These are phyloP conservation scores for Sphinx pinastri DNA, from an alignment of 2,888 invertebrate genomes.

Conservation along the genomic window DNA sequence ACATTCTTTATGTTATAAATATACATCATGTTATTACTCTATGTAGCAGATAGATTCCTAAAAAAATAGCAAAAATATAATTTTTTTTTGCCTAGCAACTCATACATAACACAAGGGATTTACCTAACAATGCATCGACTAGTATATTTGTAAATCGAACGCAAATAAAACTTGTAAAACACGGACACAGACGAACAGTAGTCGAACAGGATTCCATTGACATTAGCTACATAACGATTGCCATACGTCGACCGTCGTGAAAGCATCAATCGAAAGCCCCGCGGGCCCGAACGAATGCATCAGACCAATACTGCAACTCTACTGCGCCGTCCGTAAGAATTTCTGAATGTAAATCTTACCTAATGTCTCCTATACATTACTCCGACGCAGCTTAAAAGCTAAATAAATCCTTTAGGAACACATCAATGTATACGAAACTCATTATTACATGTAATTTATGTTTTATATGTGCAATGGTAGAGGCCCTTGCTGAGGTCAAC, in stretches of 20 bases:
- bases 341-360: conserved; percentile 10
- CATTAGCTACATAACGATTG: conserved; percentile 80
- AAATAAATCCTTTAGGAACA: conserved; percentile 16
- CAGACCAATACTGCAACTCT: conserved; percentile 56
- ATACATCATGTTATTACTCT: too few relatives aligned
- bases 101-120: neutral
- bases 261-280: conserved; percentile 75
- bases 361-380: conserved; percentile 22
- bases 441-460: neutral
- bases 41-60: too few relatives aligned
- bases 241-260: conserved; percentile 72
- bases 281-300: conserved; percentile 73
- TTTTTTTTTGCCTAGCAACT: neutral
- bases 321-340: conserved; percentile 24
- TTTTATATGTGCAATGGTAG: neutral
- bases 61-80: too few relatives aligned
- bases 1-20: too few relatives aligned
- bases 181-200: conserved; percentile 66
- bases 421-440: conserved; percentile 16
- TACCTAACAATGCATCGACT: conserved; percentile 1
- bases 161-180: conserved; percentile 65
- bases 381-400: neutral
- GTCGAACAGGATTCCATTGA: conserved; percentile 69
- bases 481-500: conserved; percentile 50
- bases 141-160: conserved; percentile 23